phyloP scores from a whole-genome alignment of 2,888 invertebrate species.

The Melitaea athalia region DNA sequence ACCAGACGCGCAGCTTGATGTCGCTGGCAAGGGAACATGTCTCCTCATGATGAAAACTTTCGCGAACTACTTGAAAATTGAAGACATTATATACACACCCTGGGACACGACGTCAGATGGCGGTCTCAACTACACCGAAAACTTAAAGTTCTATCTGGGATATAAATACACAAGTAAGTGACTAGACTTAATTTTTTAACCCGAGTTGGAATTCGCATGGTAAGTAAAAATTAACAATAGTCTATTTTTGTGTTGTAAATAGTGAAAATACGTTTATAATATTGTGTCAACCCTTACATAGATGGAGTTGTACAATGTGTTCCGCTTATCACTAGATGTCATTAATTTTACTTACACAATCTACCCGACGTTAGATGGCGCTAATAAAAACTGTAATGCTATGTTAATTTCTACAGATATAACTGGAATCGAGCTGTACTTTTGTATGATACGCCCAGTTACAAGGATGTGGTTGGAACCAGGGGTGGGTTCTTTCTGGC shows the following conservation, averaged over 20 bases:
- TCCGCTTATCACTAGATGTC: slow-evolving; percentile 41
- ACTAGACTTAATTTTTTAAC: neutral
- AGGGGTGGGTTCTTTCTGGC: slow-evolving; percentile 90
- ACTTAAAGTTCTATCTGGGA: slow-evolving; percentile 85
- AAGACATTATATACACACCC: slow-evolving; percentile 75
- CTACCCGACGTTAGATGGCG: slow-evolving; percentile 39
- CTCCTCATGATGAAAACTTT: slow-evolving; percentile 88
- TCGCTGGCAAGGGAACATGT: slow-evolving; percentile 88
- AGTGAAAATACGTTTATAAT: neutral
- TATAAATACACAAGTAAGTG: slow-evolving; percentile 88
- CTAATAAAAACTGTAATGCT: slow-evolving; percentile 5
- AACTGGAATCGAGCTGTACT: slow-evolving; percentile 88
- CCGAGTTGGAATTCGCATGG: neutral
- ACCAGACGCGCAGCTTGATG: slow-evolving; percentile 84
- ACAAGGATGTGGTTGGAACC: slow-evolving; percentile 84
- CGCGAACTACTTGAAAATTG: slow-evolving; percentile 81
- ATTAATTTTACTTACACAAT: neutral
- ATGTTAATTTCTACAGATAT: slow-evolving; percentile 77
- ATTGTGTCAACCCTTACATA: neutral
- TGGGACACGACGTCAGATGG: slow-evolving; percentile 84
- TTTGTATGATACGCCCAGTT: slow-evolving; percentile 89
- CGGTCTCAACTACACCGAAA: slow-evolving; percentile 81
- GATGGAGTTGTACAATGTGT: slow-evolving; percentile 12
- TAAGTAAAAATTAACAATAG: neutral
- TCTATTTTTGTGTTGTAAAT: neutral